Percentiles rank a stretch among this genome's conserved stretches.
Conservation (phyloP, 53 echinoderm and acorn worm species). For the Hippasteria phrygiana region DNA sequence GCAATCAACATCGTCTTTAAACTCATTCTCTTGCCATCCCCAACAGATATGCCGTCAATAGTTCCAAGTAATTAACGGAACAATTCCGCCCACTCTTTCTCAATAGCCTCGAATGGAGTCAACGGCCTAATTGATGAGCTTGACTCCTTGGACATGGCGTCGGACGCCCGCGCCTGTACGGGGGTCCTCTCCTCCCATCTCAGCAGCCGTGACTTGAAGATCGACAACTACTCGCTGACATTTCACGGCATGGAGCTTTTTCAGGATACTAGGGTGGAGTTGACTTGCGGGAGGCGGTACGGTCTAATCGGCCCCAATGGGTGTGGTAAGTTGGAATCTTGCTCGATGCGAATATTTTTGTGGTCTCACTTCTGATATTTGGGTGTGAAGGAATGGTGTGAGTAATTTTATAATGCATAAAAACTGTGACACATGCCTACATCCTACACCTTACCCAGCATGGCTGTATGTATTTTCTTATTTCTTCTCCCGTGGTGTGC, state of each 20-base stretch:
- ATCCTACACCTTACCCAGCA: too few species aligned
- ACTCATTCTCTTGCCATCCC: neutral
- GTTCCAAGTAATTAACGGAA: neutral
- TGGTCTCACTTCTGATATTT: neutral
- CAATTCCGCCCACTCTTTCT: neutral
- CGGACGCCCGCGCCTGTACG: constrained; percentile 77
- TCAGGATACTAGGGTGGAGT: constrained; percentile 81
- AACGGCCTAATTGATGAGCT: constrained; percentile 74
- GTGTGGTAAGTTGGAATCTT: constrained; percentile 94
- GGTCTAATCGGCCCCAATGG: constrained; percentile 93
- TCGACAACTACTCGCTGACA: constrained; percentile 89
- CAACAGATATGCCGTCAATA: neutral
- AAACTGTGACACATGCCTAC: too few species aligned
- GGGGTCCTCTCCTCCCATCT: constrained; percentile 87
- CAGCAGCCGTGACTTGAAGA: constrained; percentile 91
- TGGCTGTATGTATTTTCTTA: too few species aligned
- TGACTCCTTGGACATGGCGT: constrained; percentile 72
- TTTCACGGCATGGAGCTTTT: constrained; percentile 94
- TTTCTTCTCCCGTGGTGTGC: too few species aligned
- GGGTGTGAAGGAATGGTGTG: too few species aligned
- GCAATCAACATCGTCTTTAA: too few species aligned
- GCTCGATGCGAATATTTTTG: too few species aligned
- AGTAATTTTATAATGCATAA: too few species aligned
- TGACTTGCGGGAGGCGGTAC: constrained; percentile 88
- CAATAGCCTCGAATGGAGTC: constrained; percentile 58